These are phyloP conservation scores for Heteromyza rotundicornis DNA, from an alignment of 2,888 invertebrate species.

Conservation along the genomic window DNA sequence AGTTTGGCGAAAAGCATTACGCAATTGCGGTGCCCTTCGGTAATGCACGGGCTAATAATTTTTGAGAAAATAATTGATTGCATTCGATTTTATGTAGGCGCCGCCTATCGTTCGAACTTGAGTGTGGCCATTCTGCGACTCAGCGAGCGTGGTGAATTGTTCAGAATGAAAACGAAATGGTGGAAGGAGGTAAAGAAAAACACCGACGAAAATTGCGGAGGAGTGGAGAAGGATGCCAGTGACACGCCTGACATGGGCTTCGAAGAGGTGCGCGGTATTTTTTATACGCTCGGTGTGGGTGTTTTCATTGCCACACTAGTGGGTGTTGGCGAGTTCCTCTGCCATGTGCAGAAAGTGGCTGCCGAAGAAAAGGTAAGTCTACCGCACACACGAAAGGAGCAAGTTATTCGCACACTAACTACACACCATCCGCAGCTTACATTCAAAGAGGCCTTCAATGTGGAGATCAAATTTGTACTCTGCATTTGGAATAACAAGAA, in stretches of 20 bases:
- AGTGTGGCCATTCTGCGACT: slow-evolving; percentile 89
- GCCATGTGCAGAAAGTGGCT: slow-evolving; percentile 80
- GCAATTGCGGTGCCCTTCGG: slow-evolving; percentile 92
- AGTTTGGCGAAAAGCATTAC: slow-evolving; percentile 90
- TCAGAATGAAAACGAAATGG: slow-evolving; percentile 86
- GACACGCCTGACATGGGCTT: slow-evolving; percentile 49
- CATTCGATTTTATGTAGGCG: slow-evolving; percentile 31
- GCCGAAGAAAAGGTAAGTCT: slow-evolving; percentile 73
- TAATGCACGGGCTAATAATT: slow-evolving; percentile 58
- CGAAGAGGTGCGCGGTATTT: slow-evolving; percentile 85
- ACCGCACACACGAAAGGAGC: no score
- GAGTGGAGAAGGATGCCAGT: slow-evolving; percentile 31
- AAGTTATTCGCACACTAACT: no score
- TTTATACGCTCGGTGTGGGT: slow-evolving; percentile 80
- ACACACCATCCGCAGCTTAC: slow-evolving; percentile 31
- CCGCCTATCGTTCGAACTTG: slow-evolving; percentile 78
- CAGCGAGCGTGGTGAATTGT: slow-evolving; percentile 85
- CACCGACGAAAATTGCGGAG: slow-evolving; percentile 11
- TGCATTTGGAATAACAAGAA: slow-evolving; percentile 54
- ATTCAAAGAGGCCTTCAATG: slow-evolving; percentile 42
- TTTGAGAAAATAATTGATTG: background rate
- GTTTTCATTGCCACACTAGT: slow-evolving; percentile 74
- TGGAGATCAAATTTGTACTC: slow-evolving; percentile 48
- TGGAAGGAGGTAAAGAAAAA: slow-evolving; percentile 75
- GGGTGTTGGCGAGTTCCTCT: slow-evolving; percentile 83